Evolutionary conservation across 2,888 invertebrate genomes (phyloP), one percentile per base, ranked within the genome.

Genomic region (Elaeidobius kamerunicus): DNA sequence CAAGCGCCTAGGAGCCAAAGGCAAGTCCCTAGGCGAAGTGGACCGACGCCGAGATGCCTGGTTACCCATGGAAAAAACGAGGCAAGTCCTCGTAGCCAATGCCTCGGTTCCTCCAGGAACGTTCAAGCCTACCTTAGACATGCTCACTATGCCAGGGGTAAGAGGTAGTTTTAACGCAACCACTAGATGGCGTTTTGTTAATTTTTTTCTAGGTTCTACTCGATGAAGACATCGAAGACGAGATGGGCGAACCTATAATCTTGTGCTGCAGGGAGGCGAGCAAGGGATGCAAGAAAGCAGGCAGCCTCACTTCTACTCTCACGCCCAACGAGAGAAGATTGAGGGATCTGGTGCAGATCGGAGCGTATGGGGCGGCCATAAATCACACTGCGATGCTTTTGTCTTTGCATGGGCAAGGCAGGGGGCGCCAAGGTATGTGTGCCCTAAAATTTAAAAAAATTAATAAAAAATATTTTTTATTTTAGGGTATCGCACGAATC

Each of bases 301-400:
- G 41, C 11, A 50, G 36, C 17, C 35, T 42, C 20, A 41, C 34
- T 4, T 16, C 41, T 1, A 41, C 34, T 18, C 38, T 41, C 14
- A 50, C 23, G 3, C 35, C 42, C n/a, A 50, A 42, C 19, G 50
- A 50, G 23, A 19, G 50, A 30, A 14, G 50, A 32, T 28, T 50
- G 3, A 34, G 19, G 17, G 50, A 50, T 9, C 19, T 50, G 9
- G 19, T 50, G 3, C 42, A 50, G 14, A 35, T 42, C n/a, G 50
- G 50, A 36, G 50, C 50, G 9, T 50, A 42, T 18, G 42, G 92
- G 23, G 86, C 94, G 0, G 97, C 95, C 0, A 79, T 95, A 17
- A 94, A 95, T 72, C 78, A 95, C 32, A 91, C 94, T 0, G 85
- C 88, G 0, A 77, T 84, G 45, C 74, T 96, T 5, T 74, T 98